These are phyloP conservation scores for Caenorhabditis virilis DNA, from an alignment of 2,888 invertebrate genomes.

Conservation along the genomic window DNA sequence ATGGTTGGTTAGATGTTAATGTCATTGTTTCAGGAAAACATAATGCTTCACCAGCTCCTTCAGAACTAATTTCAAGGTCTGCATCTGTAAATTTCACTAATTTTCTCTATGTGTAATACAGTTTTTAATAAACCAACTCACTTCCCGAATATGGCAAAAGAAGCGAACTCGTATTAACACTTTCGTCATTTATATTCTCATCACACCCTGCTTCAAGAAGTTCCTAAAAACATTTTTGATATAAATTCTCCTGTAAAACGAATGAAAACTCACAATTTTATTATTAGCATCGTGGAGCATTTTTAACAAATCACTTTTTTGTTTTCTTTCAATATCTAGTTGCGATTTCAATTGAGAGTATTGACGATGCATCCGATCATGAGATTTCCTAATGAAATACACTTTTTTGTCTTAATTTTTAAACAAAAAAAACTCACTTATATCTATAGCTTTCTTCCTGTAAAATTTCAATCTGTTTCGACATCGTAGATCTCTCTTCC, in stretches of 20 bases:
- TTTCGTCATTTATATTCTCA: conserved; percentile 18
- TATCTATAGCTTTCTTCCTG: conserved; percentile 24
- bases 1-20: background rate
- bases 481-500: conserved; percentile 20
- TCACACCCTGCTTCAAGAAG: conserved; percentile 9
- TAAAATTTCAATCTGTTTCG: conserved; percentile 22
- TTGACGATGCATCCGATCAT: conserved; percentile 23
- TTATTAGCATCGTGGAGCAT: conserved; percentile 37
- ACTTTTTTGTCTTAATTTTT: background rate
- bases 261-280: no score
- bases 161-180: conserved; percentile 26
- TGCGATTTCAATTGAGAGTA: conserved; percentile 18
- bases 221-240: no score
- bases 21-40: conserved; percentile 18
- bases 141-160: conserved; percentile 11
- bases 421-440: conserved; percentile 11
- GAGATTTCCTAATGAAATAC: conserved; percentile 14
- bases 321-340: conserved; percentile 22
- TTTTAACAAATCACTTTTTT: conserved; percentile 19
- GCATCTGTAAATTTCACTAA: background rate
- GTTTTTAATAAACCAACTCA: background rate
- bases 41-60: conserved; percentile 38
- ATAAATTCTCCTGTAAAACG: no score
- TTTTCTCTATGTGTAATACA: background rate
- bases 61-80: conserved; percentile 10